Base-by-base conservation (phyloP, 2,888 invertebrate species). In the Chorisops tibialis region DNA sequence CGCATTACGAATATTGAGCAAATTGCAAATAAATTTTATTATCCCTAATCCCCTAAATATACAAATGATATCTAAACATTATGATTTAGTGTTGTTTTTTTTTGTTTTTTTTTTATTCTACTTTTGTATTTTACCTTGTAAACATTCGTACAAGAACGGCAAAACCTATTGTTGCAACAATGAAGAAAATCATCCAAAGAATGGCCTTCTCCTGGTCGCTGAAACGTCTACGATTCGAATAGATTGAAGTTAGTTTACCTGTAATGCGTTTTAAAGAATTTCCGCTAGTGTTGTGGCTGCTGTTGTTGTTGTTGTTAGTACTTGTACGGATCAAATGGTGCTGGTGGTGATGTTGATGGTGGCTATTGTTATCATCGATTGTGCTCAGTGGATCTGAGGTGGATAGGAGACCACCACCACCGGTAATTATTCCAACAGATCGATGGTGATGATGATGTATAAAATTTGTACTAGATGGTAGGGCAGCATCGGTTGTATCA, bases 121-220 rank as follows among this genome's bases (percentile, higher is more conserved):
- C 37, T 11, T 37, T 18, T 41, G 14, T 5, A 9, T 64, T 67
- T 69, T 72, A 73, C 65, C 71, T 70, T 71, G 72, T 73, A 67
- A 73, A 69, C 74, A 75, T 75, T 67, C 75, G 73, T 64, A 77
- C 74, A 63, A 77, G 67, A 67, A 75, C 73, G 63, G 77, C 76
- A 61, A 75, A 74, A 65, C 76, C 67, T 62, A 76, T 74, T 30
- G 78, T 75, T 54, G 74, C 70, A 62, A 78, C 72, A 60, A 77
- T 69, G 68, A 77, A 78, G 64, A 75, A 76, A 66, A 77, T 69
- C 70, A 77, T 74, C 66, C 74, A 71, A 63, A 75, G 71, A 43
- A 75, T 73, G 37, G 78, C 77, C 68, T 76, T 77, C 64, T 78
- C 74, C 63, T 75, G 76, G 67, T 78, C 78, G 48, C 74, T 74